A percentile compares a stretch with the other conserved stretches of the same genome.
Conservation (phyloP, 2,888 invertebrate species). For the Scaptomyza flava region DNA sequence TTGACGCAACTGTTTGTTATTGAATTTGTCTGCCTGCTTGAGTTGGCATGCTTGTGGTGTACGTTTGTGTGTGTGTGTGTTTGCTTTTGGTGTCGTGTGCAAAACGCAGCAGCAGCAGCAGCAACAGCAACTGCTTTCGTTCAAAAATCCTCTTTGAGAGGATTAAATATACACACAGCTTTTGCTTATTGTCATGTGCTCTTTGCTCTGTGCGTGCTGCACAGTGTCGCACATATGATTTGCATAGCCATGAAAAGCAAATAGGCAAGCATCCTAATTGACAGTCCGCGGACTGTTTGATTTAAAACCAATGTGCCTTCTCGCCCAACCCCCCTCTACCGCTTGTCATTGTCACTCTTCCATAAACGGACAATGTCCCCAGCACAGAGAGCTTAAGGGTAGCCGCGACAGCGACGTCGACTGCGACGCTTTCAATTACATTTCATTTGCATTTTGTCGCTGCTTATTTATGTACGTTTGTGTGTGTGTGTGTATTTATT, state of each 20-base stretch:
- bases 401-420: conserved; percentile 39
- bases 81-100: conserved; percentile 73
- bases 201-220: conserved; percentile 58
- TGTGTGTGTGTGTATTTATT: conserved; percentile 39
- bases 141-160: conserved; percentile 79
- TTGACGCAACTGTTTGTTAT: conserved; percentile 55
- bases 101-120: conserved; percentile 54
- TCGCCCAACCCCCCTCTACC: conserved; percentile 1
- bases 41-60: conserved; percentile 5
- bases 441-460: conserved; percentile 73
- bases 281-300: background rate
- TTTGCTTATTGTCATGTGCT: conserved; percentile 60
- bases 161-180: conserved; percentile 72
- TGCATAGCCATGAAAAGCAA: conserved; percentile 14
- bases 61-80: conserved; percentile 6
- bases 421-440: conserved; percentile 75
- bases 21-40: conserved; percentile 40
- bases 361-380: conserved; percentile 80
- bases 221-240: conserved; percentile 55
- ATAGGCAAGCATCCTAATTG: conserved; percentile 45
- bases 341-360: conserved; percentile 38
- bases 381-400: conserved; percentile 71
- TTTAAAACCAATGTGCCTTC: conserved; percentile 48
- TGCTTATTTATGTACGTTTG: conserved; percentile 64
- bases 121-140: conserved; percentile 58